A percentile compares a stretch with the other conserved stretches of the same genome.
These are phyloP conservation scores for Cenopis cana DNA, from an alignment of 2,888 invertebrate species.

Conservation along the genomic window DNA sequence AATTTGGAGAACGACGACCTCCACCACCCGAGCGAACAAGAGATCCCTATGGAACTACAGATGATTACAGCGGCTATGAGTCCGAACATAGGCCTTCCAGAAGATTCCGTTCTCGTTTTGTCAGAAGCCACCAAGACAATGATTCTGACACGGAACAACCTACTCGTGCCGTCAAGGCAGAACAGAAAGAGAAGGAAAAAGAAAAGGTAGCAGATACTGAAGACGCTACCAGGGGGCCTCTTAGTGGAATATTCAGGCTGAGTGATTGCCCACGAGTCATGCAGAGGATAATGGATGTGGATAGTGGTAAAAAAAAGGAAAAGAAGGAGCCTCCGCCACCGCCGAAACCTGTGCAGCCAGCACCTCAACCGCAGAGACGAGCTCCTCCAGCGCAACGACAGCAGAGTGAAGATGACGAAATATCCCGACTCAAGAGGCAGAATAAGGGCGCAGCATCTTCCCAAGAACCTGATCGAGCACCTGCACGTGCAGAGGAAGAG, in stretches of 20 bases:
- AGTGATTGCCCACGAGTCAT: conserved; percentile 95
- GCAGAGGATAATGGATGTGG: conserved; percentile 93
- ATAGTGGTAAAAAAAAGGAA: conserved; percentile 90
- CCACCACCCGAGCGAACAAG: conserved; percentile 83
- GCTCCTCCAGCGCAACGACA: conserved; percentile 90
- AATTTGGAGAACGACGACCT: conserved; percentile 90
- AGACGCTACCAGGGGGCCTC: conserved; percentile 93
- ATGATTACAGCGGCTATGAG: conserved; percentile 90
- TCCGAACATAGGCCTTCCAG: conserved; percentile 86
- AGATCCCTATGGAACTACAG: conserved; percentile 85
- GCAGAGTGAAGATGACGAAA: conserved; percentile 95
- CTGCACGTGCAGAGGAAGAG: conserved; percentile 84
- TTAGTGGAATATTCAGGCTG: conserved; percentile 95
- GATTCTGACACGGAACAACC: conserved; percentile 90
- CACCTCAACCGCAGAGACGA: conserved; percentile 81
- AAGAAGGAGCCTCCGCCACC: conserved; percentile 88
- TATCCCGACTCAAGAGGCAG: conserved; percentile 93
- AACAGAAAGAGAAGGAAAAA: conserved; percentile 86
- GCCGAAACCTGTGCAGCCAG: conserved; percentile 84
- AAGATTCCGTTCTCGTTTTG: conserved; percentile 90
- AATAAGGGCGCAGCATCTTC: conserved; percentile 90
- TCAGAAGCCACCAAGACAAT: conserved; percentile 88
- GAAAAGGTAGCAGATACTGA: conserved; percentile 94
- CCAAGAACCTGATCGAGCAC: conserved; percentile 85
- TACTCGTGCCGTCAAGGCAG: conserved; percentile 87